Evolutionary conservation across 2,113 vertebrate genomes (phyloP), one percentile per base, ranked within the genome.

Genomic region (Camelus dromedarius): DNA sequence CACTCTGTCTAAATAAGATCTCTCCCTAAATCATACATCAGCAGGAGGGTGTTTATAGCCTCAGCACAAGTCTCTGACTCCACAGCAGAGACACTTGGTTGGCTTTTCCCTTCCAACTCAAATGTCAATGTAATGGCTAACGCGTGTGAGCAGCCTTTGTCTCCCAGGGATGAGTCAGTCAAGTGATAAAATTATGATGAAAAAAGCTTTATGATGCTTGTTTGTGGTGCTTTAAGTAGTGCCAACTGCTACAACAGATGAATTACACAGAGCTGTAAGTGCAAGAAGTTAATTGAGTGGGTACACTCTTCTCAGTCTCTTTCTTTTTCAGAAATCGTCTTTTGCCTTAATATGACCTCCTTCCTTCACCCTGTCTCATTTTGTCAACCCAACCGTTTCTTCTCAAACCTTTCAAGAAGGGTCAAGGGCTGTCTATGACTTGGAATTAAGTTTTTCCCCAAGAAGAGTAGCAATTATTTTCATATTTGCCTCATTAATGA

Each of bases 111-210:
- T 69, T 80, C n/a, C 6, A 97, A 81, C 73, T 88, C n/a, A 60
- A 87, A 72, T 73, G 30, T 72, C 64, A 81, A 52, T 86, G 50
- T 56, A 76, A 94, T 38, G 67, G 73, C 64, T 92, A 88, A 90
- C 18, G 87, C 73, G 60, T 26, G 58, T n/a, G 46, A 95, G 56
- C 16, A 16, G 35, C 7, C 82, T 95, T 84, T 77, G 26, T 85
- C 91, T 97, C 80, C 75, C 28, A 75, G 18, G 42, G 14, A 70
- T 94, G 48, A 96, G 15, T 20, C 84, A 60, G 54, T 5, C 60
- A 77, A 81, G 56, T 22, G 73, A 97, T 77, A 58, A 90, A 76
- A 79, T 32, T 8, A n/a, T 77, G 60, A 50, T 52, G 46, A 20
- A 54, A 54, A 70, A 38, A 92, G 26, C 52, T 38, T 85, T 54